phyloP scores from a whole-genome alignment of 1,140 invertebrate genomes.

The roundworm (Caenorhabditis elegans) region WBcel235 BX284604.4:4445001-4445500 shows the following conservation, averaged over 20 bases:
- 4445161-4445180: background rate
- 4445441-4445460: background rate
- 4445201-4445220: background rate
- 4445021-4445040: background rate
- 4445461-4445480: slow-evolving; percentile 9
- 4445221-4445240: background rate
- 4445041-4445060: background rate
- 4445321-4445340: background rate
- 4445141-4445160: slow-evolving; percentile 18
- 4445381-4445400: background rate
- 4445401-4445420: slow-evolving; percentile 4
- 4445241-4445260: slow-evolving; percentile 7
- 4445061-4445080: background rate
- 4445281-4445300: slow-evolving; percentile 30
- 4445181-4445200: too few relatives aligned
- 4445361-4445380: background rate
- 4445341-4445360: background rate
- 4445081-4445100: background rate
- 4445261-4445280: background rate
- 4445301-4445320: background rate
- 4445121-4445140: slow-evolving; percentile 34
- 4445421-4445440: background rate
- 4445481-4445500: background rate
- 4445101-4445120: slow-evolving; percentile 30
- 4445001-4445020: background rate